phyloP scores from a whole-genome alignment of 2,888 invertebrate genomes.

The Tiliacea aurago region DNA sequence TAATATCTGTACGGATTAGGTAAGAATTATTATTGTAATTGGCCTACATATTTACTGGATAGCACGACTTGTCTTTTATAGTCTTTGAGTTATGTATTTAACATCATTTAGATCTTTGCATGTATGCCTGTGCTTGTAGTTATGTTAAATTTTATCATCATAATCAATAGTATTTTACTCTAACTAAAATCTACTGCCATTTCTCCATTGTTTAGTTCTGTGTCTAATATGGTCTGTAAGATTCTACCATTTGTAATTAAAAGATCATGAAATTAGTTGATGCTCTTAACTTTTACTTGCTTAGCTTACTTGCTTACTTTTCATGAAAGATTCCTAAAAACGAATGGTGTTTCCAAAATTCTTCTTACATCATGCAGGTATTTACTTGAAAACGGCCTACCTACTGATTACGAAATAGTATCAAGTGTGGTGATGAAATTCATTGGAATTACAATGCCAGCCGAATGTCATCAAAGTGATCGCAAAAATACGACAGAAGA shows the following conservation, averaged over 20 bases:
- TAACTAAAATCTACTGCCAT: neutral
- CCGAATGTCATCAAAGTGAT: slow-evolving; percentile 42
- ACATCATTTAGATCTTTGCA: neutral
- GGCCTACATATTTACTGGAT: slow-evolving; percentile 16
- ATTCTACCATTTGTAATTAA: neutral
- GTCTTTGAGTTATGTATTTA: neutral
- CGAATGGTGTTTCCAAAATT: neutral
- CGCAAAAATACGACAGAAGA: slow-evolving; percentile 51
- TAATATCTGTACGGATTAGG: slow-evolving; percentile 23
- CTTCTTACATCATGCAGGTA: neutral
- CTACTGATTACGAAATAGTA: slow-evolving; percentile 27
- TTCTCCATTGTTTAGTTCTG: neutral
- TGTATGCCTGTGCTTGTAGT: neutral
- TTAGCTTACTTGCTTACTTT: too few species aligned
- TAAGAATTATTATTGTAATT: slow-evolving; percentile 34
- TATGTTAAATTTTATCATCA: neutral
- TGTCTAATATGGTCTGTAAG: neutral
- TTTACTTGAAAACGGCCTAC: slow-evolving; percentile 12
- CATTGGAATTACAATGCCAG: slow-evolving; percentile 29
- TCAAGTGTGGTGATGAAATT: slow-evolving; percentile 44
- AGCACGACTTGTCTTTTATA: slow-evolving; percentile 3
- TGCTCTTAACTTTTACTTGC: neutral
- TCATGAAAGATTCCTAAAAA: neutral
- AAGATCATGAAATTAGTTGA: neutral
- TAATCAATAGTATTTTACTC: neutral